These are phyloP conservation scores for Podarcis siculus DNA, from an alignment of 2,797 vertebrate species.

Conservation along the genomic window DNA sequence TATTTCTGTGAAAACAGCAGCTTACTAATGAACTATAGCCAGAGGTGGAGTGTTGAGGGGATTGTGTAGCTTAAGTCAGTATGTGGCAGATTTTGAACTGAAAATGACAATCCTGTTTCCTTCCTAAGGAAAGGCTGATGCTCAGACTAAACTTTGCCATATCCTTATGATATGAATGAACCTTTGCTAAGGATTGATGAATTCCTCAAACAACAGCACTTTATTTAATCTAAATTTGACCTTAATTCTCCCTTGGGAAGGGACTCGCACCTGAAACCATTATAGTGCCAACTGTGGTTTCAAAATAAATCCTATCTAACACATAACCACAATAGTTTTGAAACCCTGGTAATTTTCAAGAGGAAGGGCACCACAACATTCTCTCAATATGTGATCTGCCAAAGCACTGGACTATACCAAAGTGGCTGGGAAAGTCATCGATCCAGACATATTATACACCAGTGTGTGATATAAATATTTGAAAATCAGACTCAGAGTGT, in stretches of 20 bases:
- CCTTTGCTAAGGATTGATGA: not conserved
- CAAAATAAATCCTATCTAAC: slow-evolving; percentile 12
- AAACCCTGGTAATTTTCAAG: slow-evolving; percentile 6
- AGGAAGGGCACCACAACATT: not conserved
- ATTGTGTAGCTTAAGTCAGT: not conserved
- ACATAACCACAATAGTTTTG: not conserved
- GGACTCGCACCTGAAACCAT: not conserved
- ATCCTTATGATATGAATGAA: not conserved
- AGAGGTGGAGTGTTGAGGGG: not conserved
- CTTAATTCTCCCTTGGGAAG: not conserved
- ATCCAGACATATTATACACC: not conserved
- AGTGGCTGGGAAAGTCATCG: not conserved
- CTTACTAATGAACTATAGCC: not conserved
- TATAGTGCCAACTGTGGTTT: not conserved
- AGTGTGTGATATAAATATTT: slow-evolving; percentile 14
- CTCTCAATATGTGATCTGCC: not conserved
- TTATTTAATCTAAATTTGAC: slow-evolving; percentile 17
- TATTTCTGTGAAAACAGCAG: not conserved
- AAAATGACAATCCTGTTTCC: not conserved
- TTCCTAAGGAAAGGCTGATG: not conserved
- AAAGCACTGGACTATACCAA: slow-evolving; percentile 19
- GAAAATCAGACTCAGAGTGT: slow-evolving; percentile 35
- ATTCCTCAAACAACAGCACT: not conserved
- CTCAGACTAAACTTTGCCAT: not conserved
- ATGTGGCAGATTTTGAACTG: not conserved